Base-by-base conservation (phyloP, 2,113 vertebrate species). In the Pangasianodon hypophthalmus region DNA sequence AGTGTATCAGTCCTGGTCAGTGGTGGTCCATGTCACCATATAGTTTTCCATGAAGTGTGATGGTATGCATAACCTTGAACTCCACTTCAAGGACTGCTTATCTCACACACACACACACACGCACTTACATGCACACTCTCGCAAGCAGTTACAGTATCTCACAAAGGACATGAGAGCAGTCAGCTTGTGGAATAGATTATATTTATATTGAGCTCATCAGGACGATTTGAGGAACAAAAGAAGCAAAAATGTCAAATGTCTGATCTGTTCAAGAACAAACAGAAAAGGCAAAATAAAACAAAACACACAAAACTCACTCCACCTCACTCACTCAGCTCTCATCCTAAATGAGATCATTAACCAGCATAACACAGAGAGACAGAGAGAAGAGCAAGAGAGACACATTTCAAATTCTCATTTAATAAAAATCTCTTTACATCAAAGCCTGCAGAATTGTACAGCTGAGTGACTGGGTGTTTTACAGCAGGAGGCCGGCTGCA, bases 101-200 rank as follows among this genome's bases (percentile, higher is more conserved):
- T 69, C n/a, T 14, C 29, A 1, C 26, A 64, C 62, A 62, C 64
- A 69, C 29, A 69, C 29, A 67, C 62, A n/a, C 62, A 67, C 62
- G 13, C 62, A 32, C 10, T 29, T 6, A 60, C 58, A 54, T 4
- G 4, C 24, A 26, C 60, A 62, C 88, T 81, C 89, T 80, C 87
- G 60, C 21, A 52, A 13, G 2, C n/a, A 18, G 79, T 19, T n/a
- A n/a, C 16, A 37, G 21, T 21, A 44, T 84, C 5, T 46, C 56
- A 88, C 62, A 88, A 80, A 90, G 11, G 58, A 90, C 71, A 50
- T 86, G 71, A 52, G 73, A 88, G 82, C 82, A 90, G 37, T 52
- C 46, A 85, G 32, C 56, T 81, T 16, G 32, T 91, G 85, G 82
- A 92, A 92, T 90, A 92, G 85, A 92, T 90, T 90, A 91, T 89